phyloP scores from a whole-genome alignment of 2,113 vertebrate species.

The Tachycineta bicolor region DNA sequence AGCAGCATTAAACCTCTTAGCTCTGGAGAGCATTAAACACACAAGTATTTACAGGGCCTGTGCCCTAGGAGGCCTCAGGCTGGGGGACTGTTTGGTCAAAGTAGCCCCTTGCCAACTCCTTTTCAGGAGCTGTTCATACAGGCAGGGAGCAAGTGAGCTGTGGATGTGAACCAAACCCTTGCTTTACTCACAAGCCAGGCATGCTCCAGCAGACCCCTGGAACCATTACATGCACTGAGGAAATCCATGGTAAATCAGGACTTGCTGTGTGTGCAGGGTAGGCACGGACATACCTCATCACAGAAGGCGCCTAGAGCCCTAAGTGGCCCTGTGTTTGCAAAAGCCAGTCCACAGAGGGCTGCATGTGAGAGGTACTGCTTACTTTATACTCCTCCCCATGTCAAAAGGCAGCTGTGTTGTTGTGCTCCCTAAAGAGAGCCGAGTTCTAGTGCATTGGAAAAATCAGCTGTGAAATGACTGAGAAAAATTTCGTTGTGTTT shows the following conservation, averaged over 20 bases:
- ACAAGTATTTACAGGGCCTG: neutral
- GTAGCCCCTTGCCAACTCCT: neutral
- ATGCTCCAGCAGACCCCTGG: neutral
- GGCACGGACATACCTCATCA: neutral
- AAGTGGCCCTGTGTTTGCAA: neutral
- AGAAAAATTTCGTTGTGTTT: neutral
- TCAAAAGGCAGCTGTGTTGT: neutral
- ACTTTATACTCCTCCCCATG: neutral
- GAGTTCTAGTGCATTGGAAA: neutral
- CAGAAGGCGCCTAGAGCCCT: neutral
- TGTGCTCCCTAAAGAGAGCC: neutral
- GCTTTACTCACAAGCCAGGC: neutral
- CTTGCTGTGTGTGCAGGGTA: neutral
- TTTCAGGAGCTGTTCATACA: neutral
- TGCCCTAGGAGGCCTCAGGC: neutral
- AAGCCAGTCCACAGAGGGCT: neutral
- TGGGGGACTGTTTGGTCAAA: neutral
- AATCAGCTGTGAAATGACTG: neutral
- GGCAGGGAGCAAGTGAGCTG: neutral
- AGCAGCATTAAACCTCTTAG: neutral
- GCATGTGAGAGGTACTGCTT: neutral
- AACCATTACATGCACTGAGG: neutral
- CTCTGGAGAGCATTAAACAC: neutral
- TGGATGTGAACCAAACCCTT: neutral
- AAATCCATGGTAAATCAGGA: neutral